Base-by-base conservation (phyloP, 2,113 vertebrate species). In the Poecile atricapillus region DNA sequence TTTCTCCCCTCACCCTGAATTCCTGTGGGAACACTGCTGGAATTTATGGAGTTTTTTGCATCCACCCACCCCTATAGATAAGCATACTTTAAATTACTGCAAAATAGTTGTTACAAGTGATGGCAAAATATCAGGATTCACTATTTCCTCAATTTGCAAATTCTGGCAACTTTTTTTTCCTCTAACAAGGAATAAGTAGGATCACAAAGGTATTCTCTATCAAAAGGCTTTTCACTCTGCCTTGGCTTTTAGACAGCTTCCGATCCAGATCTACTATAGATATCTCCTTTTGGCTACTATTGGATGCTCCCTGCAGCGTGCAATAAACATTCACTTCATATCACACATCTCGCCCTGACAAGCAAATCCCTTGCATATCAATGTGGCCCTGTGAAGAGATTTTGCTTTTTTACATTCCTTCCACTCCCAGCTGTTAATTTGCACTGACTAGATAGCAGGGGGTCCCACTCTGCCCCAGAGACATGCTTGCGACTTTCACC, bases 261-360 rank as follows among this genome's bases (percentile, higher is more conserved):
- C 23, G 16, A 95, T 87, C 60, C 90, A 95, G 80, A 95, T 95
- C 92, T 89, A 49, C 86, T 84, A 22, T 7, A 88, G 92, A 89
- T 94, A 93, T 69, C 83, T 93, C 83, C 73, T 93, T 90, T 95
- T 95, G 95, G 93, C 83, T 94, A 81, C 93, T 88, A 86, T 30
- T 94, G 88, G 95, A 88, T 86, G 79, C 68, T 95, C 94, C 95
- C 95, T 78, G 93, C 90, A 83, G 94, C 1, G 85, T 93, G 92
- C 90, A 96, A 92, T 95, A 97, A 96, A 96, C 94, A 96, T 94
- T 95, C 95, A 95, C 90, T 97, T 94, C 92, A 92, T 96, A 96
- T 96, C 92, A 94, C 83, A 69, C 83, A 93, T 96, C 95, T 95
- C 73, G 18, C 64, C 65, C 88, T 92, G 95, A 95, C 95, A 95